A percentile compares a stretch with the other conserved stretches of the same genome.
phyloP scores from a whole-genome alignment of 2,888 invertebrate species.

The Drosophila austrosaltans region DNA sequence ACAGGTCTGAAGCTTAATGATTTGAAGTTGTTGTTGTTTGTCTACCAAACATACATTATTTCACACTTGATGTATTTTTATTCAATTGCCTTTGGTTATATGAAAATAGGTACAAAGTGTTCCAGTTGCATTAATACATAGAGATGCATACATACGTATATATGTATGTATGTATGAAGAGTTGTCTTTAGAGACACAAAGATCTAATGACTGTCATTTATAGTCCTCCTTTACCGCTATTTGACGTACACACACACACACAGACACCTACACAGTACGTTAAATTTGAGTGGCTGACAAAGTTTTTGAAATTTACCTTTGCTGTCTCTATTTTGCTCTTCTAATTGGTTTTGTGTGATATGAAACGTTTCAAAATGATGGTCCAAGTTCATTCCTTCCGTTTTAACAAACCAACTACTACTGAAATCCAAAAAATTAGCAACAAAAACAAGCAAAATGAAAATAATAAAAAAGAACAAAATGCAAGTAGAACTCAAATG shows the following conservation, averaged over 20 bases:
- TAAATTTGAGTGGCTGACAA: slow-evolving; percentile 63
- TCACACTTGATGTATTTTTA: slow-evolving; percentile 18
- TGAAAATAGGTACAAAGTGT: slow-evolving; percentile 10
- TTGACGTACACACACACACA: slow-evolving; percentile 7
- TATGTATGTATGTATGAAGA: not conserved
- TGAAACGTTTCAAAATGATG: slow-evolving; percentile 46
- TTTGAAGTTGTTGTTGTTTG: too few species aligned
- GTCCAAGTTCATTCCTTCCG: not conserved
- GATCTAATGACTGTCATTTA: slow-evolving; percentile 20
- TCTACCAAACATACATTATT: slow-evolving; percentile 12
- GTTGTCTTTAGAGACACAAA: slow-evolving; percentile 20
- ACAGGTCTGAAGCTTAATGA: too few species aligned
- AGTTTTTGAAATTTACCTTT: slow-evolving; percentile 47
- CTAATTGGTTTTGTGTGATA: slow-evolving; percentile 60
- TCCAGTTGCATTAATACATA: not conserved
- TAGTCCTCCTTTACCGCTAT: not conserved
- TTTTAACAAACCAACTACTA: slow-evolving; percentile 1
- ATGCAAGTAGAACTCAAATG: slow-evolving; percentile 34
- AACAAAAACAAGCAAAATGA: slow-evolving; percentile 29
- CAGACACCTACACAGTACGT: slow-evolving; percentile 45
- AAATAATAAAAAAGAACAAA: slow-evolving; percentile 31
- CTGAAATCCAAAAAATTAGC: slow-evolving; percentile 17
- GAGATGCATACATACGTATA: not conserved
- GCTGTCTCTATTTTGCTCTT: slow-evolving; percentile 30
- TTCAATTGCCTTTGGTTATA: slow-evolving; percentile 19